Conservation (phyloP, 2,113 vertebrate genomes). For the Ceyx cyanopectus region DNA sequence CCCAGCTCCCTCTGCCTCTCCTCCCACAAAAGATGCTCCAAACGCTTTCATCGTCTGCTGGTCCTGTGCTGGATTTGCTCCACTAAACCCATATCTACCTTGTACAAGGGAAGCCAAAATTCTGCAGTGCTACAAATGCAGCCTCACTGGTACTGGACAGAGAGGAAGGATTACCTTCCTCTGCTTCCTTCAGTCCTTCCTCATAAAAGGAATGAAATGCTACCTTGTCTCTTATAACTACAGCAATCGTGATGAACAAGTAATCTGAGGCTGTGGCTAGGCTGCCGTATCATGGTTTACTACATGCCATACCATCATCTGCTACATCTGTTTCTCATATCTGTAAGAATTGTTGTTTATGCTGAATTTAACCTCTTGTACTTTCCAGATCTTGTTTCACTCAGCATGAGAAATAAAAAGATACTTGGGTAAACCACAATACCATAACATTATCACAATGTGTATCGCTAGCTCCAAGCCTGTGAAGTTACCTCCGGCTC, state of each 20-base stretch:
- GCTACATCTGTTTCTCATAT: background rate
- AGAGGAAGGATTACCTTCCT: background rate
- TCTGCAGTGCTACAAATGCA: fast-evolving
- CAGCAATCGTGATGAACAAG: background rate
- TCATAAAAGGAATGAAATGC: background rate
- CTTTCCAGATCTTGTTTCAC: background rate
- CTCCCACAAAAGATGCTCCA: background rate
- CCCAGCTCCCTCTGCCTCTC: background rate
- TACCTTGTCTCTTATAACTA: background rate
- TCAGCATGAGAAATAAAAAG: background rate
- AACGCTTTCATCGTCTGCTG: background rate
- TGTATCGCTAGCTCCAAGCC: background rate
- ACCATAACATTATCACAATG: background rate
- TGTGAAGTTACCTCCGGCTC: background rate
- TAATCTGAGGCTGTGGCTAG: background rate
- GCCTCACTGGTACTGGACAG: background rate
- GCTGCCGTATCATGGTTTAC: background rate
- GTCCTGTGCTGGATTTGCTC: background rate
- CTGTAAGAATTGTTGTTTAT: background rate
- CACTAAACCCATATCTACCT: fast-evolving
- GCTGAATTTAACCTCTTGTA: background rate
- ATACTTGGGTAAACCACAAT: background rate
- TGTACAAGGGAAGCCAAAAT: background rate
- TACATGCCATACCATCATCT: background rate
- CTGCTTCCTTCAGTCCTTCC: background rate